phyloP scores from a whole-genome alignment of 2,888 invertebrate genomes.

The Idaea straminata region DNA sequence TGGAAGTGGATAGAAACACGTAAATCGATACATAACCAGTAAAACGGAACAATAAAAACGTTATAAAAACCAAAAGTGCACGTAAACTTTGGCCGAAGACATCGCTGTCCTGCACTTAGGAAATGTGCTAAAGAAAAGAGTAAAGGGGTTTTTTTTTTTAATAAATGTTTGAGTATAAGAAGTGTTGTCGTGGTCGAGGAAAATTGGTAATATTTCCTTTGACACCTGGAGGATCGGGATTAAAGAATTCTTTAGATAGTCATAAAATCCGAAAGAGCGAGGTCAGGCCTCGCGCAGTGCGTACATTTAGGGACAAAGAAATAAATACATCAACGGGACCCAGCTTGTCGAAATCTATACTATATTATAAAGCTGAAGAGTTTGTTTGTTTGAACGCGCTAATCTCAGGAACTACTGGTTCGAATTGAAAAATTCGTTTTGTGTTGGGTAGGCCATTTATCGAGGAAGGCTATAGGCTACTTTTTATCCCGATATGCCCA shows the following conservation, averaged over 20 bases:
- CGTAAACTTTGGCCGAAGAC: conserved; percentile 15
- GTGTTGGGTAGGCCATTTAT: no score
- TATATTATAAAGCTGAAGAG: no score
- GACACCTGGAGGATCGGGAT: background rate
- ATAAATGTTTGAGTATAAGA: background rate
- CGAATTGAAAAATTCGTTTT: no score
- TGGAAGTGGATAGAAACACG: conserved; percentile 13
- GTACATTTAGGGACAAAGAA: background rate
- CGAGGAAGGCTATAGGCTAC: no score
- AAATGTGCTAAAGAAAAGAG: background rate
- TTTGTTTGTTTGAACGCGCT: no score
- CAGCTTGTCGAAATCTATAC: no score
- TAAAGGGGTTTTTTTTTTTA: background rate
- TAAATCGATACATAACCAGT: conserved; percentile 31
- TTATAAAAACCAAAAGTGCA: conserved; percentile 42
- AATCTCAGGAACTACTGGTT: no score
- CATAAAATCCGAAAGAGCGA: background rate
- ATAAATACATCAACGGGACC: background rate
- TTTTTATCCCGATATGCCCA: no score
- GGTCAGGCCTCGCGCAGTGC: background rate
- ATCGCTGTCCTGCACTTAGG: background rate
- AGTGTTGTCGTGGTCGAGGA: background rate
- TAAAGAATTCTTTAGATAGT: background rate
- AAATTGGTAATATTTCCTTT: background rate
- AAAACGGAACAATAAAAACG: conserved; percentile 41